These are phyloP conservation scores for Protonibea diacanthus DNA, from an alignment of 2,797 vertebrate genomes.

Conservation along the genomic window DNA sequence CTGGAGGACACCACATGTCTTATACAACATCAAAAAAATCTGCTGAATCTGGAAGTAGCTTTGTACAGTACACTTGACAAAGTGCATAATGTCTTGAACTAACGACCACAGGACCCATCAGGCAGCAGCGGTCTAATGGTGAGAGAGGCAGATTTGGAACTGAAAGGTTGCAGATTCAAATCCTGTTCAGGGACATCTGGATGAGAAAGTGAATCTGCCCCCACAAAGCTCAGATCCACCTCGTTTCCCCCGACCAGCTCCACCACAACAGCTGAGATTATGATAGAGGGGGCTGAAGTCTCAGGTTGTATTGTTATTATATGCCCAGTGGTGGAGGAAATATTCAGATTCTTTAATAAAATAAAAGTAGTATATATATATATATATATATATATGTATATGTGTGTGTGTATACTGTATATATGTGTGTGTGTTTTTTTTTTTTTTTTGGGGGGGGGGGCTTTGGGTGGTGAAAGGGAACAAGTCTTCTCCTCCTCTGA, in stretches of 20 bases:
- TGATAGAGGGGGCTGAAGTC: not conserved
- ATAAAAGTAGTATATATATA: not conserved
- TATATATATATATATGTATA: too few relatives aligned
- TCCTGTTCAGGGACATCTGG: constrained; percentile 6
- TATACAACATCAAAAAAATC: not conserved
- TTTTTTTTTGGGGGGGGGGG: too few relatives aligned
- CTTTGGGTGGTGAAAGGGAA: not conserved
- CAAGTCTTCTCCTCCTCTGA: not conserved
- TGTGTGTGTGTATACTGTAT: too few relatives aligned
- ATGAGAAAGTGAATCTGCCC: not conserved
- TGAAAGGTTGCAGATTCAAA: not conserved
- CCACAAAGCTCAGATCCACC: not conserved
- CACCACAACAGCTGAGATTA: not conserved
- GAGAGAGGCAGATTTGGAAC: not conserved
- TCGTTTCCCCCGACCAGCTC: too few relatives aligned
- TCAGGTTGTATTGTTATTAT: not conserved
- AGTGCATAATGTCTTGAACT: not conserved
- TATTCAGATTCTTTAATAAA: not conserved
- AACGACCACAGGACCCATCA: not conserved
- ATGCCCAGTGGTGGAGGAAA: not conserved
- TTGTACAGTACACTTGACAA: not conserved
- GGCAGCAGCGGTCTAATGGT: not conserved
- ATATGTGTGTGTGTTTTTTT: too few relatives aligned
- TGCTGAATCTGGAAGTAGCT: not conserved
- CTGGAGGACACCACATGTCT: too few relatives aligned